These are phyloP conservation scores for Chloroceryle inda DNA, from an alignment of 2,797 vertebrate species.

Conservation along the genomic window DNA sequence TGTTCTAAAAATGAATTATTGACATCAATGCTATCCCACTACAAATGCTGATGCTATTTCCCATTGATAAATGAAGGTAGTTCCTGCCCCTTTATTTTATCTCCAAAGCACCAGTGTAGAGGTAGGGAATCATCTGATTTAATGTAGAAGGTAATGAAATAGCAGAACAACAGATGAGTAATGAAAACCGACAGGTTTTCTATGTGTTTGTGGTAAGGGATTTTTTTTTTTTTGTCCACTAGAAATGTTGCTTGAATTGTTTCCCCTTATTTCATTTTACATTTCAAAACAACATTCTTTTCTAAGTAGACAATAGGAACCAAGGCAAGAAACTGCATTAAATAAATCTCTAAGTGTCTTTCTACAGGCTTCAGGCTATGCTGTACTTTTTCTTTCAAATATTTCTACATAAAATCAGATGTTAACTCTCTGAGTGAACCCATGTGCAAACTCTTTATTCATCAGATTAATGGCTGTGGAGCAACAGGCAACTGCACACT, in stretches of 20 bases:
- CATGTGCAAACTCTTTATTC: conserved; percentile 58
- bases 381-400: conserved; percentile 68
- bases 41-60: conserved; percentile 48
- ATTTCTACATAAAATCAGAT: conserved; percentile 75
- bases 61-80: conserved; percentile 13
- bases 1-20: conserved; percentile 20
- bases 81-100: conserved; percentile 1
- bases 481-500: conserved; percentile 66
- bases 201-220: background rate
- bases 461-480: conserved; percentile 66
- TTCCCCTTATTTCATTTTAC: conserved; percentile 48
- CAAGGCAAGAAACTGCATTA: conserved; percentile 49
- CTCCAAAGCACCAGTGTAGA: conserved; percentile 10
- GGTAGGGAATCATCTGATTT: conserved; percentile 23
- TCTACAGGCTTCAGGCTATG: conserved; percentile 59
- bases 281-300: conserved; percentile 77
- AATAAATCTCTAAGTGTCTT: conserved; percentile 63
- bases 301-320: conserved; percentile 57
- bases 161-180: background rate
- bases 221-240: conserved; percentile 20
- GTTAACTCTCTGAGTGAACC: conserved; percentile 75
- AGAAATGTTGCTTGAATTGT: conserved; percentile 61
- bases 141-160: conserved; percentile 41
- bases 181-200: conserved; percentile 9
- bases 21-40: conserved; percentile 5